Conservation (phyloP, 2,113 vertebrate genomes). For the Pungitius pungitius region DNA sequence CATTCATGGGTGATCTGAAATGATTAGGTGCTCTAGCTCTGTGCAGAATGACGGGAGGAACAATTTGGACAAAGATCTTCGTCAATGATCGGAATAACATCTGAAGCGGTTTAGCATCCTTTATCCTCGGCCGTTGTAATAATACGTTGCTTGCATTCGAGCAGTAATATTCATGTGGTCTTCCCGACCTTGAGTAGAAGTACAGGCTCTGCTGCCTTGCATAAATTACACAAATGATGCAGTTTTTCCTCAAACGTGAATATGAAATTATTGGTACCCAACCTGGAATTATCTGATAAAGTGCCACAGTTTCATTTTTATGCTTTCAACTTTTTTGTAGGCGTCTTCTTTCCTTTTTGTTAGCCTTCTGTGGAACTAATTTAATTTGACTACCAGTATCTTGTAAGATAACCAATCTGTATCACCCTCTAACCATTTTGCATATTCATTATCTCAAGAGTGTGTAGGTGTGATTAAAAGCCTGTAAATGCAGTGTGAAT, state of each 20-base stretch:
- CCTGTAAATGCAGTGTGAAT: constrained; percentile 74
- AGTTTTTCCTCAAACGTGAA: constrained; percentile 18
- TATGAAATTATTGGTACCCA: constrained; percentile 25
- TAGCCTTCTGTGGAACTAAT: constrained; percentile 39
- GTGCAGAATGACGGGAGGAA: constrained; percentile 26
- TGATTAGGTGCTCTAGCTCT: constrained; percentile 25
- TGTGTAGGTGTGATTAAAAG: constrained; percentile 80
- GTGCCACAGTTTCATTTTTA: constrained; percentile 6
- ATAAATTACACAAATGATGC: constrained; percentile 39
- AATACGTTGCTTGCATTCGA: constrained; percentile 42
- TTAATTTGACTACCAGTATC: constrained; percentile 51
- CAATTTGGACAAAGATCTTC: constrained; percentile 46
- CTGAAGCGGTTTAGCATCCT: constrained; percentile 24
- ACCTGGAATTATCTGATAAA: constrained; percentile 16
- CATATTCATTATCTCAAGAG: constrained; percentile 76
- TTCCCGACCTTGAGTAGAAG: constrained; percentile 60
- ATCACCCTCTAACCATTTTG: constrained; percentile 63
- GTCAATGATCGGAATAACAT: constrained; percentile 45
- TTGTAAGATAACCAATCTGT: constrained; percentile 57
- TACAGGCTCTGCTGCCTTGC: constrained; percentile 25
- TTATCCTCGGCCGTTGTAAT: constrained; percentile 31
- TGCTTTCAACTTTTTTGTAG: constrained; percentile 1
- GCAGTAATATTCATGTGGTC: constrained; percentile 34
- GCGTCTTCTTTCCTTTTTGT: neutral
- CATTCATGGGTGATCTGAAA: constrained; percentile 50